Evolutionary conservation across 2,888 invertebrate genomes (phyloP).

Genomic region (Ophion ellenae): DNA sequence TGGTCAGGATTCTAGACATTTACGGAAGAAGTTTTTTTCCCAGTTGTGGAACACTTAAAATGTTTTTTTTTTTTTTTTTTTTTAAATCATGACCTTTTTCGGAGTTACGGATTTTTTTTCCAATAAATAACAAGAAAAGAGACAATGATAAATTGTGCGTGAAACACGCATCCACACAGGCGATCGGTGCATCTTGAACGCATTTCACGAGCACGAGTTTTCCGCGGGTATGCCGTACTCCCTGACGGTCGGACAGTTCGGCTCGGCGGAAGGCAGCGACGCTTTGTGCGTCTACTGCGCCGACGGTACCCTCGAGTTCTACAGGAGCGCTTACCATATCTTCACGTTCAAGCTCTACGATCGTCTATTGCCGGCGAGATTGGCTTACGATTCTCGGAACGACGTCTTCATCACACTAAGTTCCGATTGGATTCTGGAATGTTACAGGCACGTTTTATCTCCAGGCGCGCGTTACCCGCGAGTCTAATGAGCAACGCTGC

Average conservation of each 20-base stretch:
- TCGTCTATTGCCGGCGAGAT: conserved; percentile 92
- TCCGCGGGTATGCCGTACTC: conserved; percentile 89
- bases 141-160: background rate
- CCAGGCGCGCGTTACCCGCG: background rate
- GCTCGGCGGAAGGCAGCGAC: conserved; percentile 92
- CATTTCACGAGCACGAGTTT: conserved; percentile 92
- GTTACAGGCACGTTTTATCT: conserved; percentile 89
- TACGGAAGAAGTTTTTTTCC: too few species aligned
- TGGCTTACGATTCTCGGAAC: conserved; percentile 91
- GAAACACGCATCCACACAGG: conserved; percentile 84
- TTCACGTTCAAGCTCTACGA: conserved; percentile 93
- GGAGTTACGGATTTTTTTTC: background rate
- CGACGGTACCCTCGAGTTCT: conserved; percentile 95
- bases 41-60: too few species aligned
- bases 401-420: conserved; percentile 94
- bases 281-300: conserved; percentile 96
- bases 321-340: conserved; percentile 95
- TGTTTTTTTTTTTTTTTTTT: too few species aligned
- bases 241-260: conserved; percentile 93
- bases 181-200: conserved; percentile 88
- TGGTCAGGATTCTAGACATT: too few species aligned
- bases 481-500: background rate
- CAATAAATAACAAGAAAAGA: background rate
- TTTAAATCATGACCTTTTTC: too few species aligned
- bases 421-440: conserved; percentile 93